Percentiles rank a stretch among this genome's conserved stretches.
phyloP scores from a whole-genome alignment of 2,113 vertebrate species.

The Gyps fulvus region DNA sequence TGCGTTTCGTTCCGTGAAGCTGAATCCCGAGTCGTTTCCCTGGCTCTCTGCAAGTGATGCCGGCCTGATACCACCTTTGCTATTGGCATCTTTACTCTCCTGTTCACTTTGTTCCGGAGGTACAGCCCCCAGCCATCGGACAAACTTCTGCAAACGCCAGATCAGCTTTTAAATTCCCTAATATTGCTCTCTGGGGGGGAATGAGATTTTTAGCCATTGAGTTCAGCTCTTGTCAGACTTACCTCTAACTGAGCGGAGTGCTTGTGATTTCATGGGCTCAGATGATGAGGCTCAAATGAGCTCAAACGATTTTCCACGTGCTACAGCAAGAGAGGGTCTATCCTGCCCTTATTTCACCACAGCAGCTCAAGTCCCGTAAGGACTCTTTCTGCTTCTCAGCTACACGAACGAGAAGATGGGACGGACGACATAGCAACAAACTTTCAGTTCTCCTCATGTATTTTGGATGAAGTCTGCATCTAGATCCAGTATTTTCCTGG shows the following conservation, averaged over 20 bases:
- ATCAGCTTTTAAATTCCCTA: background rate
- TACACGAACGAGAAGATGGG: background rate
- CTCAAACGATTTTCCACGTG: background rate
- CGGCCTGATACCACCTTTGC: background rate
- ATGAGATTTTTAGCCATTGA: background rate
- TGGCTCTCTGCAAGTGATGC: background rate
- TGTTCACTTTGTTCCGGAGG: rapidly evolving
- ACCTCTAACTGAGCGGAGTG: background rate
- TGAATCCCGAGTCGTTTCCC: background rate
- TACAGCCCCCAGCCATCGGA: background rate
- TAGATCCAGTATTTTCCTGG: background rate
- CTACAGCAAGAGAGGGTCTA: background rate
- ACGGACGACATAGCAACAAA: rapidly evolving
- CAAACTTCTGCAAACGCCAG: background rate
- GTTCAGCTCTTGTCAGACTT: background rate
- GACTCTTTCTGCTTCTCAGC: background rate
- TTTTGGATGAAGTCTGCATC: background rate
- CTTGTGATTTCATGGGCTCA: background rate
- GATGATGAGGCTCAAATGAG: background rate
- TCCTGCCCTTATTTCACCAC: background rate
- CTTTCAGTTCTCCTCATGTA: background rate
- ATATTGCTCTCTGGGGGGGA: background rate
- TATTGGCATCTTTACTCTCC: background rate
- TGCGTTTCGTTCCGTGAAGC: rapidly evolving
- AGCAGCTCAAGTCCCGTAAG: background rate